phyloP scores from a whole-genome alignment of 2,797 vertebrate species.

The Gallinago stenura region DNA sequence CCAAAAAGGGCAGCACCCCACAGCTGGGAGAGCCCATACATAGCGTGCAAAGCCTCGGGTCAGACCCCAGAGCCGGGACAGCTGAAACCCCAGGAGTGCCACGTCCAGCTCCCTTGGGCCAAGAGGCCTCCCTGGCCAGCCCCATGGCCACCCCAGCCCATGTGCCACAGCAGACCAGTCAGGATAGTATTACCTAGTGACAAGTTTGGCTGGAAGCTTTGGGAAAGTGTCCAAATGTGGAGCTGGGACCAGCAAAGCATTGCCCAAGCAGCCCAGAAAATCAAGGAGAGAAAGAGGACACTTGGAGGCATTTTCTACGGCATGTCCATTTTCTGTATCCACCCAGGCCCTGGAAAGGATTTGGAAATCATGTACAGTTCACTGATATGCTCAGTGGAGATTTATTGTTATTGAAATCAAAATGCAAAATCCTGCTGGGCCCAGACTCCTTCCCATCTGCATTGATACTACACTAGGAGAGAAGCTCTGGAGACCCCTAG shows the following conservation, averaged over 20 bases:
- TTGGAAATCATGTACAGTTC: neutral
- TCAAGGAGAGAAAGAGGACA: neutral
- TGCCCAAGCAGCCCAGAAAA: neutral
- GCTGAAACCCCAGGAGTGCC: neutral
- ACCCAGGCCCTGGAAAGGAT: neutral
- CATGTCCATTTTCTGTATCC: neutral
- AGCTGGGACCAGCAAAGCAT: neutral
- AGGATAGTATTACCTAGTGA: neutral
- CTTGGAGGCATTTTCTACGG: neutral
- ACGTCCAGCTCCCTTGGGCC: neutral
- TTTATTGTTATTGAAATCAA: neutral
- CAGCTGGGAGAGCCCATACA: accelerated
- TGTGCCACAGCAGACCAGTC: neutral
- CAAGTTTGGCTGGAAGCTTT: neutral
- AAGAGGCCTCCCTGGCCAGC: neutral
- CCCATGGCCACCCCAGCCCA: accelerated
- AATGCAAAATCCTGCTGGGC: neutral
- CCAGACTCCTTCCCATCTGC: neutral
- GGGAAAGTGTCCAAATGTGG: neutral
- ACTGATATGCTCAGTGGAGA: neutral
- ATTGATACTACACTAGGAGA: accelerated
- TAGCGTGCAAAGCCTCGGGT: neutral
- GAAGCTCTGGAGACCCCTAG: neutral
- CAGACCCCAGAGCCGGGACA: neutral
- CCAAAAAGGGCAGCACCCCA: neutral